Conservation (phyloP, 2,113 vertebrate species). For the Oncorhynchus keta region DNA sequence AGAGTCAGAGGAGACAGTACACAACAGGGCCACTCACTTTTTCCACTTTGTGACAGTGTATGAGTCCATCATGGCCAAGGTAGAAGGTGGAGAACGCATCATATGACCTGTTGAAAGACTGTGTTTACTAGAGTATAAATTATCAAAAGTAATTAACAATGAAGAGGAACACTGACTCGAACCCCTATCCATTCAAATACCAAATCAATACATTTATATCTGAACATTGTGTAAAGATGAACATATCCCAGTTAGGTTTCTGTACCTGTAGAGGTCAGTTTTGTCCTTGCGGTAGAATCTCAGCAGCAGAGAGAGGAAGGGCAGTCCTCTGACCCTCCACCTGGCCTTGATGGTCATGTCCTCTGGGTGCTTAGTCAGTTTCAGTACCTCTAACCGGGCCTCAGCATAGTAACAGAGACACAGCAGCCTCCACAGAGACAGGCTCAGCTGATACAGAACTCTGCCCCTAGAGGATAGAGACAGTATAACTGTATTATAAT, state of each 20-base stretch:
- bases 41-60: slow-evolving; percentile 84
- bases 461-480: slow-evolving; percentile 66
- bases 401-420: slow-evolving; percentile 80
- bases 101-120: slow-evolving; percentile 70
- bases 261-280: slow-evolving; percentile 78
- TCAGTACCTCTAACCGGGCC: slow-evolving; percentile 81
- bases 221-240: too few species aligned
- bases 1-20: too few species aligned
- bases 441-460: slow-evolving; percentile 67
- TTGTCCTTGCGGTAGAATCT: slow-evolving; percentile 85
- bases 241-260: too few species aligned
- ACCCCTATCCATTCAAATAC: too few species aligned
- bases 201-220: too few species aligned
- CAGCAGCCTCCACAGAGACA: slow-evolving; percentile 76
- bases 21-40: slow-evolving; percentile 71
- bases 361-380: slow-evolving; percentile 84
- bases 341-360: slow-evolving; percentile 83
- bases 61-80: slow-evolving; percentile 81
- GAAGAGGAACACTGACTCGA: too few species aligned
- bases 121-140: not conserved
- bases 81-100: slow-evolving; percentile 91
- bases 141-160: too few species aligned
- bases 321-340: slow-evolving; percentile 84
- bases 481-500: not conserved
- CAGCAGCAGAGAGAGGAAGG: slow-evolving; percentile 74